Conservation (phyloP, 1,140 invertebrate genomes). For the Drosophila watanabei region DNA sequence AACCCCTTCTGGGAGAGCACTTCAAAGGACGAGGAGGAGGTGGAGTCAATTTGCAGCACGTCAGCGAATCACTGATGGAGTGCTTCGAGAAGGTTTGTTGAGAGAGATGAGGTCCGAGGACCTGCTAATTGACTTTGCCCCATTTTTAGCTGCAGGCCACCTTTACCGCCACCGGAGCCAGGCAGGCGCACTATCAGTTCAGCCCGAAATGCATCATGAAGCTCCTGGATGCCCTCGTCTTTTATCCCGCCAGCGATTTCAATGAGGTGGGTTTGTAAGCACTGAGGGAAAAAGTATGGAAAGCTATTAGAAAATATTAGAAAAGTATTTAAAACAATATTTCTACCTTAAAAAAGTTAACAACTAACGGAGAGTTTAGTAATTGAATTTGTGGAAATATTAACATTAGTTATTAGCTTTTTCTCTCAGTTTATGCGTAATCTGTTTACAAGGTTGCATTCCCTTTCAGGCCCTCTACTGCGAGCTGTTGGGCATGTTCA, state of each 20-base stretch:
- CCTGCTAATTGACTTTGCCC: conserved; percentile 46
- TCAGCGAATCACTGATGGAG: conserved; percentile 77
- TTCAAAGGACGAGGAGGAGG: conserved; percentile 41
- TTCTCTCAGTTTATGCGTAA: conserved; percentile 17
- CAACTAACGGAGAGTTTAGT: not conserved
- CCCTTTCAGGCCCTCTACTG: conserved; percentile 89
- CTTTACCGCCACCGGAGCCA: conserved; percentile 42
- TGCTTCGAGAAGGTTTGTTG: conserved; percentile 74
- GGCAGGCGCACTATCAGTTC: conserved; percentile 80
- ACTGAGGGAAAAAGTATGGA: not conserved
- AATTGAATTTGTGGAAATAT: not conserved
- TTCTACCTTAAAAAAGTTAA: no score
- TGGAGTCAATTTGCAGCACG: conserved; percentile 67
- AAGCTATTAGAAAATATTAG: not conserved
- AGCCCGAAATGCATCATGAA: conserved; percentile 84
- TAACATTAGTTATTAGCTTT: not conserved
- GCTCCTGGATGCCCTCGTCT: conserved; percentile 66
- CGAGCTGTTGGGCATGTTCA: conserved; percentile 92
- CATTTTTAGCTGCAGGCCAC: conserved; percentile 61
- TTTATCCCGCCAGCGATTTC: conserved; percentile 76
- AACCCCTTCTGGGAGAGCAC: conserved; percentile 68
- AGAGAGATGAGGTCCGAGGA: conserved; percentile 24
- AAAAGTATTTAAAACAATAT: not conserved
- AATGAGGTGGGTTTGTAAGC: conserved; percentile 62
- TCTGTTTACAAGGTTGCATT: not conserved